A percentile compares a stretch with the other conserved stretches of the same genome.
Evolutionary conservation across 2,888 invertebrate species (phyloP).

Genomic region (Temnothorax rugatulus): DNA sequence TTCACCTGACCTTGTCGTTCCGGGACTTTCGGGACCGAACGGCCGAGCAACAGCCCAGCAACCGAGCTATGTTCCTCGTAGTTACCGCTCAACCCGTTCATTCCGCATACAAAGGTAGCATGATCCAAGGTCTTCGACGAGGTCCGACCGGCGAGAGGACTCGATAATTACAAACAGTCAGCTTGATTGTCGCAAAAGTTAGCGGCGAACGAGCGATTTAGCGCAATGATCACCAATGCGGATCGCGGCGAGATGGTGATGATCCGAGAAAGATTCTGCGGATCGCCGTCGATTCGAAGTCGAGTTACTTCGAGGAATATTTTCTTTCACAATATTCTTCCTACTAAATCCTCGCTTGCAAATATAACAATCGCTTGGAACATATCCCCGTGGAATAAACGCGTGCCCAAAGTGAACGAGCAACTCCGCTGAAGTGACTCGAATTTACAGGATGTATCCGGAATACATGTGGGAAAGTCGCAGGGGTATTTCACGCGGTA

Average conservation of each 20-base stretch:
- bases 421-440: constrained; percentile 3
- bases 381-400: neutral
- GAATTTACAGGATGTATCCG: neutral
- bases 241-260: neutral
- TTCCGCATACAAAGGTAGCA: constrained; percentile 92
- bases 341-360: neutral
- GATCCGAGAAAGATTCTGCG: neutral
- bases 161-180: constrained; percentile 36
- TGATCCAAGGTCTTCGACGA: constrained; percentile 53
- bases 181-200: constrained; percentile 13
- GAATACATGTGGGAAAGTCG: neutral
- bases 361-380: constrained; percentile 3
- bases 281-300: neutral
- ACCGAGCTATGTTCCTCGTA: constrained; percentile 84
- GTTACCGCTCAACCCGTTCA: constrained; percentile 91
- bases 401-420: neutral
- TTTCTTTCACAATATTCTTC: neutral
- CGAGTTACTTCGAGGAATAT: constrained; percentile 11
- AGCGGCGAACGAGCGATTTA: neutral
- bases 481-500: neutral
- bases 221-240: too few relatives aligned
- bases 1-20: constrained; percentile 91
- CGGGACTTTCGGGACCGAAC: constrained; percentile 90
- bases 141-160: constrained; percentile 58
- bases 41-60: constrained; percentile 83